Conservation (phyloP, 2,797 vertebrate species). For the Alauda arvensis region DNA sequence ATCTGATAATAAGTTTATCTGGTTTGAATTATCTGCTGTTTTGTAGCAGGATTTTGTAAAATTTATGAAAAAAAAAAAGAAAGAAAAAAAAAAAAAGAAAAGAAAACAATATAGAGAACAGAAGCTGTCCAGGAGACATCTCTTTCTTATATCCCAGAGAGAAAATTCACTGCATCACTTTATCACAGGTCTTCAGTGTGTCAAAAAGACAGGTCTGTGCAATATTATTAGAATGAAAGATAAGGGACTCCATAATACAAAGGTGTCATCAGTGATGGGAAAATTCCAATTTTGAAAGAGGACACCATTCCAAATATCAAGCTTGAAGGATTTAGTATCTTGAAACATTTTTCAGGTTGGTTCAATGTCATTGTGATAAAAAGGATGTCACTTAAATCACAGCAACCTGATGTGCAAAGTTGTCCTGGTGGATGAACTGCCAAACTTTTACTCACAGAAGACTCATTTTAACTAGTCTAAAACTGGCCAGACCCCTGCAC, state of each 20-base stretch:
- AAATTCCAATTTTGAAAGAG: conserved; percentile 48
- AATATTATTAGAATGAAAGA: conserved; percentile 45
- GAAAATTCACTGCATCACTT: conserved; percentile 49
- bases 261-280: conserved; percentile 34
- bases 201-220: conserved; percentile 32
- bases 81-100: too few relatives aligned
- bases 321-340: conserved; percentile 53
- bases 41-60: neutral
- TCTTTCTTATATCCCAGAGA: neutral
- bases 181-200: conserved; percentile 30
- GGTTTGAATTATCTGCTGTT: neutral
- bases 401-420: conserved; percentile 20
- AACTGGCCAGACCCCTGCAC: neutral
- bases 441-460: neutral
- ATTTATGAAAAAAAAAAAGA: neutral
- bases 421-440: neutral
- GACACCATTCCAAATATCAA: conserved; percentile 46
- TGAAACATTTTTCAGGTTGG: conserved; percentile 54
- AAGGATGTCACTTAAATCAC: conserved; percentile 46
- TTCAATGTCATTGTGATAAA: conserved; percentile 48
- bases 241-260: conserved; percentile 42
- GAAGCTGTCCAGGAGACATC: neutral
- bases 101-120: neutral
- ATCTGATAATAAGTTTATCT: neutral
- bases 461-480: neutral